These are phyloP conservation scores for Oceanodroma tethys DNA, from an alignment of 2,113 vertebrate genomes.

Conservation along the genomic window DNA sequence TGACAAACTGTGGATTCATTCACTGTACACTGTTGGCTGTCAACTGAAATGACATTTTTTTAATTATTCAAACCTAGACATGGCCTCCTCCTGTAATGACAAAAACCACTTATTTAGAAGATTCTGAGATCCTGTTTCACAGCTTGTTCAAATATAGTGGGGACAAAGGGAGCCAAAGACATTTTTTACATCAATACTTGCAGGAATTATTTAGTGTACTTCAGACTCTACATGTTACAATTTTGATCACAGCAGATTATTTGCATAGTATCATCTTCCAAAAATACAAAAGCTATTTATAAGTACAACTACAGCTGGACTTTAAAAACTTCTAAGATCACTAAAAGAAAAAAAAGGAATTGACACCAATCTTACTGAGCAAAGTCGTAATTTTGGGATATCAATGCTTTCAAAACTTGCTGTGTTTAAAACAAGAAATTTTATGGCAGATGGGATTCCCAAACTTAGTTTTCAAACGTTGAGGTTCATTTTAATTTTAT, in stretches of 20 bases:
- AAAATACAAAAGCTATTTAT: neutral
- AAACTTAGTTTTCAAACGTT: conserved; percentile 19
- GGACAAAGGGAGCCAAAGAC: neutral
- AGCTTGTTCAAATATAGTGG: neutral
- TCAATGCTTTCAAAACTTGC: neutral
- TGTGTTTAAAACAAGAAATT: neutral
- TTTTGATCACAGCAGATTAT: conserved; percentile 10
- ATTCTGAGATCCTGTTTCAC: neutral
- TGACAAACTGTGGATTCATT: neutral
- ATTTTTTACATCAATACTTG: neutral
- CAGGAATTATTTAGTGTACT: neutral
- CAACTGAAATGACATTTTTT: neutral
- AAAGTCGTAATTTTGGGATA: neutral
- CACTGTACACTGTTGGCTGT: neutral
- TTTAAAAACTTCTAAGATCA: neutral
- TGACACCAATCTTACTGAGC: neutral
- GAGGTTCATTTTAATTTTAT: conserved; percentile 38
- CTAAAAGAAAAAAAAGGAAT: neutral
- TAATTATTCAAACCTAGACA: neutral
- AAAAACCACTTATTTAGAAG: neutral
- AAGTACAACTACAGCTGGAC: neutral
- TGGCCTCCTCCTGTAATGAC: neutral
- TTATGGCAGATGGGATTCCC: neutral
- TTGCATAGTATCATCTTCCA: neutral
- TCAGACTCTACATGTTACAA: neutral